A percentile compares a stretch with the other conserved stretches of the same genome.
Evolutionary conservation across 2,888 invertebrate species (phyloP).

Genomic region (Cephonodes hylas): DNA sequence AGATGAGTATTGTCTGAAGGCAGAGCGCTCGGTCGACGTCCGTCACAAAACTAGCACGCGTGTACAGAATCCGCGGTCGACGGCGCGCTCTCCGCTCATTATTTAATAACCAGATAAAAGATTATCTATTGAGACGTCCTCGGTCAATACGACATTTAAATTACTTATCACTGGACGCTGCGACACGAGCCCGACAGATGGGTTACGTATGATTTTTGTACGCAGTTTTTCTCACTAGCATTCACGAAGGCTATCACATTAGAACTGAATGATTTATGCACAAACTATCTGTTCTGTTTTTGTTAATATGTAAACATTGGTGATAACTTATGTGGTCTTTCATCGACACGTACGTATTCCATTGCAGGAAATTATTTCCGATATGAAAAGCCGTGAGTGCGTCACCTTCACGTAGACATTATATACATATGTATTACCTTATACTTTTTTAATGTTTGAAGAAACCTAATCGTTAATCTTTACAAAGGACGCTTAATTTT

Average conservation of each 20-base stretch:
- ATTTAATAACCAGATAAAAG: conserved; percentile 77
- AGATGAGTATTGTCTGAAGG: not conserved
- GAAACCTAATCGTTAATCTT: too few relatives aligned
- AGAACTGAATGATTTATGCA: not conserved
- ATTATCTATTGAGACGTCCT: conserved; percentile 74
- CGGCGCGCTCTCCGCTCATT: conserved; percentile 60
- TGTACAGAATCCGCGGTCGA: conserved; percentile 43
- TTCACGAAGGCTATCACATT: not conserved
- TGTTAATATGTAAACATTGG: too few relatives aligned
- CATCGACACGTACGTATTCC: not conserved
- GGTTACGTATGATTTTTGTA: conserved; percentile 12
- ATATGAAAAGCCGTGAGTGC: not conserved
- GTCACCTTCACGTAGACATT: too few relatives aligned
- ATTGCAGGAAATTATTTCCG: not conserved
- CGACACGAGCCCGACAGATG: conserved; percentile 29
- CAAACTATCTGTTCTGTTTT: not conserved
- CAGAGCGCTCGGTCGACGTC: conserved; percentile 24
- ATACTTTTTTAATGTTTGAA: too few relatives aligned
- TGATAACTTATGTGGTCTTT: not conserved
- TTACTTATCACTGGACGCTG: conserved; percentile 52
- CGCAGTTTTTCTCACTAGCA: not conserved
- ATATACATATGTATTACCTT: too few relatives aligned
- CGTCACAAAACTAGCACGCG: conserved; percentile 41
- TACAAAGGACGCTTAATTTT: too few relatives aligned
- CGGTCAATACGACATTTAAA: conserved; percentile 65